Evolutionary conservation across 2,888 invertebrate species (phyloP), one percentile per base, ranked within the genome.

Genomic region (Capitulum mitella): DNA sequence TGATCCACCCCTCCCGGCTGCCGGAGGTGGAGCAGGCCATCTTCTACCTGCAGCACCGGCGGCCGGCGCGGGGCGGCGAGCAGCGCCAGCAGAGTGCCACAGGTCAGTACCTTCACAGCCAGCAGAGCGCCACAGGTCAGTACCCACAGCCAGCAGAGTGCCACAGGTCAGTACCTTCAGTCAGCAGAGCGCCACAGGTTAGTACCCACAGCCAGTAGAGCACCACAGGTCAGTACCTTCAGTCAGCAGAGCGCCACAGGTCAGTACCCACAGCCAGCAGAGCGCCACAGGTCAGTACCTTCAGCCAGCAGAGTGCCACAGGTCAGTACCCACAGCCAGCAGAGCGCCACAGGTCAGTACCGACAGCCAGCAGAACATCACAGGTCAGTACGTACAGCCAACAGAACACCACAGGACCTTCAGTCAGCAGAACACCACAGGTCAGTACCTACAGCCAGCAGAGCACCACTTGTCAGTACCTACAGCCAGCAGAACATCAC

Each of bases 11-110:
- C 81, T 91, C 91, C 37, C 92, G 93, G 84, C 85, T 93, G 76
- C 89, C 90, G 26, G 95, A 96, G 87, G 92, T 96, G 34, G 94
- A 95, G 85, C 95, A 95, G 85, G 88, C 94, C 64, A 91, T 96
- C 83, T 92, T 91, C 85, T 95, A 95, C 86, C 88, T 96, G 79
- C 93, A 94, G 86, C 93, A 92, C 85, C 89, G 94, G 80, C 91
- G 91, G 85, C 88, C 32, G 58, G n/a, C 58, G 5, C 29, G 29
- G 16, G 16, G 22, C 29, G 43, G 46, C 19, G 26, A 40, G 74
- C 12, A n/a, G 76, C 29, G 46, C 0, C 29, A 26, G 26, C 46
- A 64, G 16, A 64, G 37, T 37, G 64, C n/a, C 43, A 8, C n/a
- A n/a, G n/a, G n/a, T n/a, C n/a, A n/a, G n/a, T n/a, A 12, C 12